phyloP scores from a whole-genome alignment of 2,113 vertebrate genomes.

The Percopsis transmontana region DNA sequence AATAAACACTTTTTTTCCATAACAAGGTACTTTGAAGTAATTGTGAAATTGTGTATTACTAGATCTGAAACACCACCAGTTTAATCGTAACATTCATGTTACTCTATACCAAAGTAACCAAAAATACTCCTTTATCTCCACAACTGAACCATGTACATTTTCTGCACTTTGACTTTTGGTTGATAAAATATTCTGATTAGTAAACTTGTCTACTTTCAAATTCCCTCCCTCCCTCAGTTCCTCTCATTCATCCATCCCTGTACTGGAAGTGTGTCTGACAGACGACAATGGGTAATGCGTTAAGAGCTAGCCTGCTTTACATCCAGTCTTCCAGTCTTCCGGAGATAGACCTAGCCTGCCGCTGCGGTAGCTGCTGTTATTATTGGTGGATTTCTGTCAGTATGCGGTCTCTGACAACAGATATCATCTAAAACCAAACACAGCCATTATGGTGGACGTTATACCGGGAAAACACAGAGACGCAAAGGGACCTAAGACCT shows the following conservation, averaged over 20 bases:
- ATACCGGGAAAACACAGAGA: slow-evolving; percentile 59
- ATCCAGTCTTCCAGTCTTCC: background rate
- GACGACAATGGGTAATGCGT: slow-evolving; percentile 26
- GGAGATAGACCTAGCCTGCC: background rate
- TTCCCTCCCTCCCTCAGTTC: background rate
- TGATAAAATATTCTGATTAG: background rate
- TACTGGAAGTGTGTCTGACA: slow-evolving; percentile 13
- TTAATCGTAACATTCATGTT: too few relatives aligned
- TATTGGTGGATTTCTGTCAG: slow-evolving; percentile 42
- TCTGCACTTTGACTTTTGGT: background rate
- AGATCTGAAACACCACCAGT: too few relatives aligned
- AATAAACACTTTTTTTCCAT: too few relatives aligned
- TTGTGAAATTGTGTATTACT: too few relatives aligned
- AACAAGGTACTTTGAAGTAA: too few relatives aligned
- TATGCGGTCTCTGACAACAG: slow-evolving; percentile 56
- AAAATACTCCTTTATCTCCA: background rate
- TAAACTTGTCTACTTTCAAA: background rate
- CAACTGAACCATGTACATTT: too few relatives aligned
- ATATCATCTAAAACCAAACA: slow-evolving; percentile 61
- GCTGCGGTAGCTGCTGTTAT: slow-evolving; percentile 12
- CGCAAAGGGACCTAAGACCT: too few relatives aligned
- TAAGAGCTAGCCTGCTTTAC: slow-evolving; percentile 34
- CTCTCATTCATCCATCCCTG: background rate
- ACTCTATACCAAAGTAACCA: background rate
- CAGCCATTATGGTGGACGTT: slow-evolving; percentile 62